Evolutionary conservation across 2,888 invertebrate genomes (phyloP).

Genomic region (Tolmerus cingulatus): DNA sequence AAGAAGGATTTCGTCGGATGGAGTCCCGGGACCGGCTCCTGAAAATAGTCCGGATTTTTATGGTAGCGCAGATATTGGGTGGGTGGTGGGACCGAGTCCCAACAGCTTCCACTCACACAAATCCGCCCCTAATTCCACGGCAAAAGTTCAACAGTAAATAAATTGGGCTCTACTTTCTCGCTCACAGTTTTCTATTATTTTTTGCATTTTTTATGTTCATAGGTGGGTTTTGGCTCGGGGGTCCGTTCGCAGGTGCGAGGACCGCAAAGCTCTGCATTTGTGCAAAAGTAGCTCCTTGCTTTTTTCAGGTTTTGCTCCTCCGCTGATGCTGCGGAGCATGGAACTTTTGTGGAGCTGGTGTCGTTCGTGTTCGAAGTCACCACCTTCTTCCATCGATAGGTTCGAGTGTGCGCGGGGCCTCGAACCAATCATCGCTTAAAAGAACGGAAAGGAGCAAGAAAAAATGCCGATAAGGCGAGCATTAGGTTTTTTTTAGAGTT

Average conservation of each 20-base stretch:
- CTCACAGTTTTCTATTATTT: slow-evolving; percentile 31
- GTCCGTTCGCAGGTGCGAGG: background rate
- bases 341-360: slow-evolving; percentile 12
- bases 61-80: background rate
- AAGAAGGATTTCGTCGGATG: slow-evolving; percentile 9
- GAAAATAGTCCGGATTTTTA: slow-evolving; percentile 22
- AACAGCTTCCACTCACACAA: background rate
- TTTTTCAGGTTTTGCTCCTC: background rate
- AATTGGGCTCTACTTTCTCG: slow-evolving; percentile 31
- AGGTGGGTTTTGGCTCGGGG: background rate
- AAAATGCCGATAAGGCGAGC: background rate
- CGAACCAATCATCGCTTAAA: slow-evolving; percentile 40
- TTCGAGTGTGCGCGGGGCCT: slow-evolving; percentile 33
- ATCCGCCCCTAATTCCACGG: slow-evolving; percentile 26
- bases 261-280: slow-evolving; percentile 29
- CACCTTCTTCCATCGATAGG: slow-evolving; percentile 23
- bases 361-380: background rate
- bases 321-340: background rate
- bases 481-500: background rate
- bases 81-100: background rate
- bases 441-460: background rate
- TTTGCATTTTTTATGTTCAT: background rate
- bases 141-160: slow-evolving; percentile 42
- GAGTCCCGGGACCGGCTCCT: background rate
- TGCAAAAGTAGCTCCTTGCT: background rate